These are phyloP conservation scores for Aleiodes testaceus DNA, from an alignment of 2,888 invertebrate genomes.

Conservation along the genomic window DNA sequence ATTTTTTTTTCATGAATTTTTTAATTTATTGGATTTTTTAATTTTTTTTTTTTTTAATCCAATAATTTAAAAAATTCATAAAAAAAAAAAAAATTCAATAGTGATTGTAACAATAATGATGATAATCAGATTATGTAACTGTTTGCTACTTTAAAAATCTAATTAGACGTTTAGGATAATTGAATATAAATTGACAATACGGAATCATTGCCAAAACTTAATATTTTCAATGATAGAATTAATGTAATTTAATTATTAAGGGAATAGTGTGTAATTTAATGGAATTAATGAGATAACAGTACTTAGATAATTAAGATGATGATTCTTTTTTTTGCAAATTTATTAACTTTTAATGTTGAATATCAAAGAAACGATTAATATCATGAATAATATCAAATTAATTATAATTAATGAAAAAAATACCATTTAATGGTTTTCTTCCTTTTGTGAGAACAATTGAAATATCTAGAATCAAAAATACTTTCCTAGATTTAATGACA, in stretches of 20 bases:
- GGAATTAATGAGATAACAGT: background rate
- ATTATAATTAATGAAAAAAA: background rate
- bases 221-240: conserved; percentile 55
- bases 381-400: background rate
- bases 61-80: background rate
- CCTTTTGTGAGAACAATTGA: conserved; percentile 25
- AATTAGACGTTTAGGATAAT: conserved; percentile 41
- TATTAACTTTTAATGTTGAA: too few species aligned
- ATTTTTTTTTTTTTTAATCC: conserved; percentile 3
- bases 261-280: background rate
- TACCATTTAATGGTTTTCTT: conserved; percentile 6
- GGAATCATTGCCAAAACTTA: conserved; percentile 60
- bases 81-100: conserved; percentile 30
- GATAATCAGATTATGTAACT: conserved; percentile 53
- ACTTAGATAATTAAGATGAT: too few species aligned
- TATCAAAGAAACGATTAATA: background rate
- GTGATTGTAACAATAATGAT: conserved; percentile 26
- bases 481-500: conserved; percentile 8
- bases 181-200: conserved; percentile 63
- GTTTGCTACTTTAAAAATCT: conserved; percentile 41
- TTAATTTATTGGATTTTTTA: too few species aligned
- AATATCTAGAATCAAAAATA: conserved; percentile 9
- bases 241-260: background rate
- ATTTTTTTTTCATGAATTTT: background rate
- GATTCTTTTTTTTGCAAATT: too few species aligned